Evolutionary conservation across 2,113 vertebrate species (phyloP).

Genomic region (Nannospalax galili): DNA sequence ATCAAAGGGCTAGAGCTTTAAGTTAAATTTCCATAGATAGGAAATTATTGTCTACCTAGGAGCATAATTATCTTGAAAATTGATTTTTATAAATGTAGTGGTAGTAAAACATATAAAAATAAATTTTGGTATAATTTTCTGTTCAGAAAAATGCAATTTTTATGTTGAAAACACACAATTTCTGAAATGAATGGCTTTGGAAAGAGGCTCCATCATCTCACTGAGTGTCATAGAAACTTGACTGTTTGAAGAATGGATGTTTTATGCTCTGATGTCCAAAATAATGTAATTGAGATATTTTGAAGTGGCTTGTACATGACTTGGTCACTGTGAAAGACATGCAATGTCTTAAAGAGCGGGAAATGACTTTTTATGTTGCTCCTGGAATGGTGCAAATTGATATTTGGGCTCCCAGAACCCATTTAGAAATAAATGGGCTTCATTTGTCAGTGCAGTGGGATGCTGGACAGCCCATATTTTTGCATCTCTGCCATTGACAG

Average conservation of each 20-base stretch:
- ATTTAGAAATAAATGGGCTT: slow-evolving; percentile 54
- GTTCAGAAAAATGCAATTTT: background rate
- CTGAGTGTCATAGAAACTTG: background rate
- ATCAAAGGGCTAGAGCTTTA: background rate
- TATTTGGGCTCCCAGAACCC: slow-evolving; percentile 36
- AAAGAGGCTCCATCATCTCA: background rate
- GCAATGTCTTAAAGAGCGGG: background rate
- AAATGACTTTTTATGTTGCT: slow-evolving; percentile 50
- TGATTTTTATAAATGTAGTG: slow-evolving; percentile 32
- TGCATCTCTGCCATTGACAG: slow-evolving; percentile 19
- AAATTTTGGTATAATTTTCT: background rate
- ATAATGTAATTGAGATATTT: slow-evolving; percentile 10
- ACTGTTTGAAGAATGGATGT: slow-evolving; percentile 60
- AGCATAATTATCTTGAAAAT: slow-evolving; percentile 11
- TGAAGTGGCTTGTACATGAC: background rate
- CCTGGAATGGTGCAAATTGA: slow-evolving; percentile 33
- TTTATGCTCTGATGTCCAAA: slow-evolving; percentile 49
- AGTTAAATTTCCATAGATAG: background rate
- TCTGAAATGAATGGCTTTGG: slow-evolving; percentile 36
- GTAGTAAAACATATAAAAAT: slow-evolving; percentile 13
- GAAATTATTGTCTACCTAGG: background rate
- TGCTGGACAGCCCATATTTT: background rate
- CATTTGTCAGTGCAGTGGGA: slow-evolving; percentile 15
- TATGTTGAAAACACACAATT: background rate
- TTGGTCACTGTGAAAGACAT: background rate